A percentile compares a stretch with the other conserved stretches of the same genome.
phyloP scores from a whole-genome alignment of 2,888 invertebrate genomes.

The Andrena trimmerana region DNA sequence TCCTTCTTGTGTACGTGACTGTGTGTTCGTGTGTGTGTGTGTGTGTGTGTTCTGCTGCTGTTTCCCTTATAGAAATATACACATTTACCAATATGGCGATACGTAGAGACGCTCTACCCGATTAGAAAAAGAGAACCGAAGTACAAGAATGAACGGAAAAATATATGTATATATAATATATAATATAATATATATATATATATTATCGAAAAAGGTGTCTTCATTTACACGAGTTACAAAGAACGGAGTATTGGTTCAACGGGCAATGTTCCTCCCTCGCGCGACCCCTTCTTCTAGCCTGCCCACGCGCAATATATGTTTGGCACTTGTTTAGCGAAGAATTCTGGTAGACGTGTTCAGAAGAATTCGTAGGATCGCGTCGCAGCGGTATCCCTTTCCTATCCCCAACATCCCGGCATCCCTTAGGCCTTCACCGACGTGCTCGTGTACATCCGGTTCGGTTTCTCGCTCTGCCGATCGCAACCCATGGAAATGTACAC shows the following conservation, averaged over 20 bases:
- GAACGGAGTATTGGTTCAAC: conserved; percentile 64
- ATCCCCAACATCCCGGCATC: conserved; percentile 11
- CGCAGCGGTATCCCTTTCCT: background rate
- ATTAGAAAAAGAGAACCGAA: conserved; percentile 59
- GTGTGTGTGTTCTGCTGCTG: conserved; percentile 4
- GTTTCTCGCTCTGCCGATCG: background rate
- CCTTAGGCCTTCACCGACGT: conserved; percentile 57
- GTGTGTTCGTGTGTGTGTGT: background rate
- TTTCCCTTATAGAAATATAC: conserved; percentile 39
- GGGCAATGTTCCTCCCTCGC: conserved; percentile 30
- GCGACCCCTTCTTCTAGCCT: conserved; percentile 48
- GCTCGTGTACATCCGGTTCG: background rate
- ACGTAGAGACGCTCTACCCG: conserved; percentile 45
- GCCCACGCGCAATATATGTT: conserved; percentile 60
- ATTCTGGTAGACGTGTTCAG: conserved; percentile 30
- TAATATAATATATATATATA: conserved; percentile 29
- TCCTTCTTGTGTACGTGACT: conserved; percentile 7
- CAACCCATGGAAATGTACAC: conserved; percentile 42
- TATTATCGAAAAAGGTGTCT: conserved; percentile 59
- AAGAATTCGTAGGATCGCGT: conserved; percentile 18
- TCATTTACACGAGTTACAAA: conserved; percentile 61
- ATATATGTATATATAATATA: conserved; percentile 11
- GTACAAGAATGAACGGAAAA: conserved; percentile 54
- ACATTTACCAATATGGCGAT: conserved; percentile 34
- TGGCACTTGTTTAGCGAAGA: conserved; percentile 71